Conservation (phyloP, 2,888 invertebrate species). For the Melinopterus prodromus region DNA sequence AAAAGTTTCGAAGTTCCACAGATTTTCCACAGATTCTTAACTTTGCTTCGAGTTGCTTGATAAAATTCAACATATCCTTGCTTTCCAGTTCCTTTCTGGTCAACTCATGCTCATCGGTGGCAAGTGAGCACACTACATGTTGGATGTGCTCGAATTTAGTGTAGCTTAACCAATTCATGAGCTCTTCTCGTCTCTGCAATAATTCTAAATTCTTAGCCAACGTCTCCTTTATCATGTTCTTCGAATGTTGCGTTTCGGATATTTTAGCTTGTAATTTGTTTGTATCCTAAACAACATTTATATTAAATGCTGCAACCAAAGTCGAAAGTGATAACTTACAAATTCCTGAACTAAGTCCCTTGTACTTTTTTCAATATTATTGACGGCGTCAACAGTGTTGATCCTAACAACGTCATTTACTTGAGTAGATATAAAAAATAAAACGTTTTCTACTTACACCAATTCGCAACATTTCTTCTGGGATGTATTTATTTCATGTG, state of each 20-base stretch:
- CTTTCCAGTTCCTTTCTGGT: neutral
- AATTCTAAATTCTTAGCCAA: neutral
- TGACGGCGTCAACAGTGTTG: too few relatives aligned
- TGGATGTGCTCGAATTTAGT: neutral
- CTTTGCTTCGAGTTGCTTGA: neutral
- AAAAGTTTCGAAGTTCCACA: too few relatives aligned
- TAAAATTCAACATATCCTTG: neutral
- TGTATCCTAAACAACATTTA: neutral
- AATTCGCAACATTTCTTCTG: too few relatives aligned
- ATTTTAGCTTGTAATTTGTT: neutral
- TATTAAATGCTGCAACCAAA: neutral
- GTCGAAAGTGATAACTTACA: neutral
- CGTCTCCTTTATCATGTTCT: neutral
- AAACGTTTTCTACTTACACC: too few relatives aligned
- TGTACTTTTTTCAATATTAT: neutral
- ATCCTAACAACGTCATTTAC: too few relatives aligned
- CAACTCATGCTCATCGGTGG: neutral
- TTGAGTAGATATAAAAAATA: too few relatives aligned
- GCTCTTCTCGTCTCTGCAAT: neutral
- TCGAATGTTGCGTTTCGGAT: neutral
- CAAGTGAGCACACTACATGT: neutral
- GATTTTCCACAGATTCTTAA: neutral
- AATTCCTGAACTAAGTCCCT: neutral
- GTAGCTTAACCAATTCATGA: neutral
- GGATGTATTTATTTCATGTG: too few relatives aligned